Evolutionary conservation across 2,797 vertebrate species (phyloP).

Genomic region (Melanotaenia maccullochi): DNA sequence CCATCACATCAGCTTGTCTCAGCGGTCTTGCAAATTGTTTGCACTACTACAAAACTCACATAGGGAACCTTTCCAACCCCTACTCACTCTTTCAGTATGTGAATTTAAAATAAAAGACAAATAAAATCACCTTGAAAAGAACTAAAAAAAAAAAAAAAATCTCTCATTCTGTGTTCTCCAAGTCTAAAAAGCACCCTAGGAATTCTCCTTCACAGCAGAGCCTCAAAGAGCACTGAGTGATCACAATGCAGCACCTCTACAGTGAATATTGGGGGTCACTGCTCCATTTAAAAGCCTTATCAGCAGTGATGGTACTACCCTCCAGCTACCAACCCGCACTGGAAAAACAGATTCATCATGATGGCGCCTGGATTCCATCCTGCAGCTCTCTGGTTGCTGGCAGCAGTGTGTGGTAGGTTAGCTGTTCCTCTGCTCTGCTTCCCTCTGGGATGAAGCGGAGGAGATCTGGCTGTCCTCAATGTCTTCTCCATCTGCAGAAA

Average conservation of each 20-base stretch:
- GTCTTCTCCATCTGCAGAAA: slow-evolving; percentile 70
- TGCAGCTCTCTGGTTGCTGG: not conserved
- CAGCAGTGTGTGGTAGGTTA: slow-evolving; percentile 43
- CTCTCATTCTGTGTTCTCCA: slow-evolving; percentile 9
- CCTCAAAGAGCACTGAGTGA: slow-evolving; percentile 25
- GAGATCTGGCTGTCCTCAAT: slow-evolving; percentile 73
- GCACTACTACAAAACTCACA: slow-evolving; percentile 45
- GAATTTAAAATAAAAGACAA: slow-evolving; percentile 43
- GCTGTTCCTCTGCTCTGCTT: slow-evolving; percentile 77
- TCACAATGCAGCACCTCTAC: slow-evolving; percentile 39
- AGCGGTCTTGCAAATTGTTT: slow-evolving; percentile 45
- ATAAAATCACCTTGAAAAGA: slow-evolving; percentile 52
- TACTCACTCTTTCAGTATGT: slow-evolving; percentile 19
- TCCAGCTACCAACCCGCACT: slow-evolving; percentile 26
- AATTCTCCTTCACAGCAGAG: slow-evolving; percentile 45
- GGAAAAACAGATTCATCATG: not conserved
- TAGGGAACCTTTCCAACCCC: slow-evolving; percentile 14
- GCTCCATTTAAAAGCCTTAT: slow-evolving; percentile 44
- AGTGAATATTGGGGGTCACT: slow-evolving; percentile 28
- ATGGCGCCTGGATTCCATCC: slow-evolving; percentile 13
- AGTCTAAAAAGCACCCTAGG: slow-evolving; percentile 36
- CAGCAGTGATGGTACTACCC: slow-evolving; percentile 38
- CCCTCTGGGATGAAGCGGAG: slow-evolving; percentile 65
- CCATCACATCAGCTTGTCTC: slow-evolving; percentile 42
- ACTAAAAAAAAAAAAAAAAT: slow-evolving; percentile 24